Percentiles rank a stretch among this genome's conserved stretches.
Conservation (phyloP, 2,888 invertebrate genomes). For the Oeneis ivallda region DNA sequence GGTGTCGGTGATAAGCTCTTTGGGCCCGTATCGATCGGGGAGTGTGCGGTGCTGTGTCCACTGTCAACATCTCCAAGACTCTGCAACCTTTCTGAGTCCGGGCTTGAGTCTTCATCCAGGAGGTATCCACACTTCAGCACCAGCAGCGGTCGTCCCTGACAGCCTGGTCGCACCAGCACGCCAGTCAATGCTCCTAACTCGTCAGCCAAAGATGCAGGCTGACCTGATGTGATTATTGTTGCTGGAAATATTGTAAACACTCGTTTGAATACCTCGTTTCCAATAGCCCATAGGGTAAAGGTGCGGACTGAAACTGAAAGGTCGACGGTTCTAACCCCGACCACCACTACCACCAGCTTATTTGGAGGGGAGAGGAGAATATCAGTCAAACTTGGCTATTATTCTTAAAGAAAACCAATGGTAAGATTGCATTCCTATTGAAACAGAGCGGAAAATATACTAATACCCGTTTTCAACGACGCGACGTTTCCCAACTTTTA, state of each 20-base stretch:
- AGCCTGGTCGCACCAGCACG: constrained; percentile 62
- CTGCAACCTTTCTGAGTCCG: constrained; percentile 91
- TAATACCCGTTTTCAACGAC: too few relatives aligned
- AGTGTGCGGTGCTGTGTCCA: constrained; percentile 95
- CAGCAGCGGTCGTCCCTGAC: constrained; percentile 81
- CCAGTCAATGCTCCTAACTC: constrained; percentile 82
- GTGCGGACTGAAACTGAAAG: too few relatives aligned
- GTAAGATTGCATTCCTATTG: too few relatives aligned
- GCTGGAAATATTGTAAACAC: constrained; percentile 70
- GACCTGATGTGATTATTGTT: constrained; percentile 83
- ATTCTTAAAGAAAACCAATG: too few relatives aligned
- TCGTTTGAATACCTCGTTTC: background rate
- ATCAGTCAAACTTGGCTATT: too few relatives aligned
- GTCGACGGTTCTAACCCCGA: too few relatives aligned
- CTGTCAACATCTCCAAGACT: constrained; percentile 90
- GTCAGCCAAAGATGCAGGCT: constrained; percentile 85
- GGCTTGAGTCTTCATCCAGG: constrained; percentile 91
- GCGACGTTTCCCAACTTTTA: too few relatives aligned
- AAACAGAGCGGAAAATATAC: too few relatives aligned
- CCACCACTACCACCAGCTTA: too few relatives aligned
- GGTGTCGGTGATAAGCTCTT: constrained; percentile 91
- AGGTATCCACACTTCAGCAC: constrained; percentile 88
- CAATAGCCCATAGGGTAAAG: background rate
- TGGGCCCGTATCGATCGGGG: constrained; percentile 90
- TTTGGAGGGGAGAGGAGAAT: too few relatives aligned